Base-by-base conservation (phyloP, 2,113 vertebrate species). In the Platysteira castanea region DNA sequence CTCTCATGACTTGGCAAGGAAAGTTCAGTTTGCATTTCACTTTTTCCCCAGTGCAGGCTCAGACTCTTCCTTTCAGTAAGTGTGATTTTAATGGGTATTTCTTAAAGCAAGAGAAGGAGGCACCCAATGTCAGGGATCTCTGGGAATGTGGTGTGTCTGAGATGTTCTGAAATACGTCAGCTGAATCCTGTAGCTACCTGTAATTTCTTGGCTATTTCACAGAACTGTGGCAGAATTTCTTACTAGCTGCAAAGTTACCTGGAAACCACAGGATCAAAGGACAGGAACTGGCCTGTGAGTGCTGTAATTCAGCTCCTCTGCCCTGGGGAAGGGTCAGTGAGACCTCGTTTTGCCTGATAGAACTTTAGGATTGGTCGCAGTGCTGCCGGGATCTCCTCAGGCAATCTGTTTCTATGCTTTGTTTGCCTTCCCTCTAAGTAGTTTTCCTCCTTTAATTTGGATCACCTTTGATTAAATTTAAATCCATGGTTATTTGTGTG, bases 311-410 rank as follows among this genome's bases (percentile, higher is more conserved):
- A 60, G 39, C 52, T 50, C 9, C 35, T 74, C 20, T 78, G 74
- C 42, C 78, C 61, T 1, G 2, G n/a, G 79, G 57, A 65, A 56
- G 57, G 54, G 28, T 77, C 52, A 12, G 13, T 70, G 33, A 8
- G 6, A 37, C 33, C 39, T 50, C 7, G 0, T 31, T 80, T 52
- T 49, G 44, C 27, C 42, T 52, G 41, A 10, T 4, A 12, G 59
- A 80, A n/a, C 22, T 61, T 84, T 0, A 4, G 39, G 26, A 9
- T 15, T 2, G 11, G n/a, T 28, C 22, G 73, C 31, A 0, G 1
- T 52, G 50, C 54, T 89, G 54, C 59, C 20, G 2, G n/a, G 15
- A 64, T 73, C 44, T 71, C 85, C 78, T 83, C 57, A 22, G 78
- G 75, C 75, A 24, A 3, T 77, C n/a, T 33, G 13, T 73, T 92